Evolutionary conservation across 2,888 invertebrate genomes (phyloP).

Genomic region (Pristionchus arcanus): DNA sequence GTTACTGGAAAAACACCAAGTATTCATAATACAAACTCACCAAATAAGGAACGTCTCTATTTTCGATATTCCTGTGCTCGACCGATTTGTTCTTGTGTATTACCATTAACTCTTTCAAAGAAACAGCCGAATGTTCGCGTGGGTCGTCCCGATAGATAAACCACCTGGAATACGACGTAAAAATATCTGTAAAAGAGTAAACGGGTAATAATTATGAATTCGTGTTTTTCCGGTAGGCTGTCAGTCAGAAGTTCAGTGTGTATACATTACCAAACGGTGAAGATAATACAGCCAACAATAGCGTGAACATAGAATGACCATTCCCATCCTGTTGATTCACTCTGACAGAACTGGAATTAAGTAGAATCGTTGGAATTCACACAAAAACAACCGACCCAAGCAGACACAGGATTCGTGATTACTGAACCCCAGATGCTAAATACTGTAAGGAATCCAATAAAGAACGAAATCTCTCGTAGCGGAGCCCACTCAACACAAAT

Average conservation of each 20-base stretch:
- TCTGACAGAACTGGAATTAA: constrained; percentile 43
- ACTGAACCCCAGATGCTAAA: constrained; percentile 35
- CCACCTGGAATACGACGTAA: constrained; percentile 46
- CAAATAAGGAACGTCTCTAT: constrained; percentile 43
- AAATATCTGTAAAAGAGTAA: no score
- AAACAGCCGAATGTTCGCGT: not conserved
- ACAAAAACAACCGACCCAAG: not conserved
- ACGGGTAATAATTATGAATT: no score
- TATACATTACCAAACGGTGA: constrained; percentile 29
- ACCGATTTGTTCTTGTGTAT: constrained; percentile 32
- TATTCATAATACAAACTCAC: not conserved
- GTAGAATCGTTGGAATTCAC: not conserved
- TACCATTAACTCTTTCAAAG: not conserved
- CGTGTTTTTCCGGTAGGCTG: not conserved
- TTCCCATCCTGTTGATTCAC: constrained; percentile 42
- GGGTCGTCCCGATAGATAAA: constrained; percentile 47
- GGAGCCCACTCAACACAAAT: constrained; percentile 54
- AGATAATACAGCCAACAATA: not conserved
- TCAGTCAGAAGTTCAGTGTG: not conserved
- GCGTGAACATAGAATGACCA: constrained; percentile 51
- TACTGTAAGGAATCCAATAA: constrained; percentile 51
- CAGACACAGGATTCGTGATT: constrained; percentile 47
- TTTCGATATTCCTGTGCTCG: constrained; percentile 9
- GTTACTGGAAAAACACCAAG: no score
- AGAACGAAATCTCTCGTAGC: constrained; percentile 37